A percentile compares a stretch with the other conserved stretches of the same genome.
Conservation (phyloP, 1,140 invertebrate genomes). For the Phocides pigmalion region DNA sequence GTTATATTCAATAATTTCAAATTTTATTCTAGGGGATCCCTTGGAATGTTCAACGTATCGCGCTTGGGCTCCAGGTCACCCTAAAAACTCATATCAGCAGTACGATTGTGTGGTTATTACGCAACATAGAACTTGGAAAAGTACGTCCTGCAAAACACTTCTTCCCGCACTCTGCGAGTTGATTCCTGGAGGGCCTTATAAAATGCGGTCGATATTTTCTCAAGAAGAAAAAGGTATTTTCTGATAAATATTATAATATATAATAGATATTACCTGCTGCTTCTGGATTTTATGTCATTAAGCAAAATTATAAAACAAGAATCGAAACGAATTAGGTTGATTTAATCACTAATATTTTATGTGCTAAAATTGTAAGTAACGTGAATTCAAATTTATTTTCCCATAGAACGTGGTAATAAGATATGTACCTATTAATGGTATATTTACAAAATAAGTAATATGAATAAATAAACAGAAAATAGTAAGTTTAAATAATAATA, state of each 20-base stretch:
- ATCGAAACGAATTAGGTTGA: too few species aligned
- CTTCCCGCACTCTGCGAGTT: slow-evolving; percentile 86
- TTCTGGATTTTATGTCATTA: too few species aligned
- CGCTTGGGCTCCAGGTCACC: slow-evolving; percentile 87
- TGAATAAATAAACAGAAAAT: too few species aligned
- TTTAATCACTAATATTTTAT: too few species aligned
- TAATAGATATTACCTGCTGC: too few species aligned
- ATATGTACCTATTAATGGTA: too few species aligned
- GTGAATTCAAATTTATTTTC: not conserved
- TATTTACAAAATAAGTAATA: too few species aligned
- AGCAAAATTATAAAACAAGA: too few species aligned
- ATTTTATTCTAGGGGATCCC: slow-evolving; percentile 67
- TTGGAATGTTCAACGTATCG: slow-evolving; percentile 85
- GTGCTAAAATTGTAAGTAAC: too few species aligned
- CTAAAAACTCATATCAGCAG: slow-evolving; percentile 65
- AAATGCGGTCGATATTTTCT: slow-evolving; percentile 56
- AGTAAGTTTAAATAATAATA: too few species aligned
- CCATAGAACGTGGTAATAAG: too few species aligned
- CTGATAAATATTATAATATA: too few species aligned
- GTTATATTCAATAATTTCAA: not conserved
- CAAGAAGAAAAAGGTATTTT: slow-evolving; percentile 41
- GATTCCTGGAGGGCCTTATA: slow-evolving; percentile 73
- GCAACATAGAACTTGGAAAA: slow-evolving; percentile 83
- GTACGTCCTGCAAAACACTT: slow-evolving; percentile 77
- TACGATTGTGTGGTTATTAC: slow-evolving; percentile 85